Percentiles rank a stretch among this genome's conserved stretches.
Conservation (phyloP, 1,140 invertebrate species). For the Sycophila sp. region DNA sequence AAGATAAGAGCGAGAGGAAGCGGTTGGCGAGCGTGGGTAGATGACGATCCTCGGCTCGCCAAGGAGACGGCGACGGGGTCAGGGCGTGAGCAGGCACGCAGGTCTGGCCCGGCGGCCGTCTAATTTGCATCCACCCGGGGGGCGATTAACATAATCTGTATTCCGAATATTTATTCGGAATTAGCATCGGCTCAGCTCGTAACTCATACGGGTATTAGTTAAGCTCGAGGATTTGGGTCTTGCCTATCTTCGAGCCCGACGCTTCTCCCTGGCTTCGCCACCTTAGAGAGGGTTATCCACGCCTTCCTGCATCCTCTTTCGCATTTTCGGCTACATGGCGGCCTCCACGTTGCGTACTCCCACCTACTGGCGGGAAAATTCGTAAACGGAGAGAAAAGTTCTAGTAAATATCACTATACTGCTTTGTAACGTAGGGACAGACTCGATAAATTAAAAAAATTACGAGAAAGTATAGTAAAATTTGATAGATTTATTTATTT, state of each 20-base stretch:
- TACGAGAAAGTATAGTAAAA: no score
- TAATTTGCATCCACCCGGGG: conserved; percentile 36
- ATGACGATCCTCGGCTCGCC: no score
- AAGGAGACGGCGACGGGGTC: background rate
- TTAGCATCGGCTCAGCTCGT: conserved; percentile 59
- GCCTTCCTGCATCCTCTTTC: no score
- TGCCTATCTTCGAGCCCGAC: conserved; percentile 54
- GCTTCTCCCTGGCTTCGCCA: background rate
- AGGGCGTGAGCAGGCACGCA: no score
- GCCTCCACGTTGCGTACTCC: background rate
- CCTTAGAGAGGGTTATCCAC: conserved; percentile 9
- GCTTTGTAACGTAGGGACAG: no score
- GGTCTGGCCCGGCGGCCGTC: background rate
- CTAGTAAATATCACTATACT: no score
- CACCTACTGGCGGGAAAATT: no score
- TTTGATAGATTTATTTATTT: no score
- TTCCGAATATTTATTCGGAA: conserved; percentile 68
- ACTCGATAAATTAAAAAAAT: no score
- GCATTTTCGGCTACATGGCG: background rate
- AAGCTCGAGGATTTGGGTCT: conserved; percentile 64
- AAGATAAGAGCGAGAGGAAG: background rate
- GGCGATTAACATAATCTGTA: conserved; percentile 67
- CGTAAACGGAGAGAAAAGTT: no score
- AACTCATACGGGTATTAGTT: conserved; percentile 65
- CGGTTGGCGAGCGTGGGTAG: background rate